Evolutionary conservation across 2,888 invertebrate species (phyloP).

Genomic region (Cabera pusaria): DNA sequence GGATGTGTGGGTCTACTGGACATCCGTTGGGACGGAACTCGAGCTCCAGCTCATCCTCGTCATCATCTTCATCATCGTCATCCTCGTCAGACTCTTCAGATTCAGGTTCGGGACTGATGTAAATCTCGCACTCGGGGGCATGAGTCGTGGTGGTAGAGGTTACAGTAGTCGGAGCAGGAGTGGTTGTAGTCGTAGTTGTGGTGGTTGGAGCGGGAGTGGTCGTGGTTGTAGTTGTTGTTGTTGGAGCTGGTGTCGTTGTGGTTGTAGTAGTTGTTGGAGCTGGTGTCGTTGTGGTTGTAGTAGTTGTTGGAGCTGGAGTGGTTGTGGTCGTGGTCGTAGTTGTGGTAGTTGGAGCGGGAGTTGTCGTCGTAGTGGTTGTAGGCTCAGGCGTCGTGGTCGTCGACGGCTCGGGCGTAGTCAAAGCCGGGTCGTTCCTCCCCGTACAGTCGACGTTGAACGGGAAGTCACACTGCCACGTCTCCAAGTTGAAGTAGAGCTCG

Average conservation of each 20-base stretch:
- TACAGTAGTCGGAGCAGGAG: constrained; percentile 8
- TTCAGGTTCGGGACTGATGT: constrained; percentile 14
- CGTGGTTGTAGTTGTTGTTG: too few relatives aligned
- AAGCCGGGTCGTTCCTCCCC: constrained; percentile 49
- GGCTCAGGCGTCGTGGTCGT: neutral
- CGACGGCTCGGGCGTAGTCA: constrained; percentile 15
- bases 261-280: constrained; percentile 16
- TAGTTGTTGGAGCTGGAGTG: constrained; percentile 12
- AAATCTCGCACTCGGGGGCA: constrained; percentile 19
- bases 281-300: constrained; percentile 19
- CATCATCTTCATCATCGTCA: too few relatives aligned
- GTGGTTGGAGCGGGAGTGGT: too few relatives aligned
- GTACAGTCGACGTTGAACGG: constrained; percentile 84
- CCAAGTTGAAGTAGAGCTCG: constrained; percentile 82
- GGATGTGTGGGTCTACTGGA: constrained; percentile 54
- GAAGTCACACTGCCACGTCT: constrained; percentile 84
- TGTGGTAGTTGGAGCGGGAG: too few relatives aligned
- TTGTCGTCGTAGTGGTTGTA: constrained; percentile 7
- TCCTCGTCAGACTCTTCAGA: neutral
- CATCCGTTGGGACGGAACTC: constrained; percentile 61
- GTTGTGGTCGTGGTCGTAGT: too few relatives aligned
- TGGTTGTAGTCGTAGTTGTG: constrained; percentile 18
- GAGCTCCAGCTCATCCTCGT: constrained; percentile 5
- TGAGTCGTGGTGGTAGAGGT: constrained; percentile 23
- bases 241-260: constrained; percentile 5